A percentile compares a stretch with the other conserved stretches of the same genome.
Evolutionary conservation across 2,888 invertebrate genomes (phyloP).

Genomic region (Parelbella ahira): DNA sequence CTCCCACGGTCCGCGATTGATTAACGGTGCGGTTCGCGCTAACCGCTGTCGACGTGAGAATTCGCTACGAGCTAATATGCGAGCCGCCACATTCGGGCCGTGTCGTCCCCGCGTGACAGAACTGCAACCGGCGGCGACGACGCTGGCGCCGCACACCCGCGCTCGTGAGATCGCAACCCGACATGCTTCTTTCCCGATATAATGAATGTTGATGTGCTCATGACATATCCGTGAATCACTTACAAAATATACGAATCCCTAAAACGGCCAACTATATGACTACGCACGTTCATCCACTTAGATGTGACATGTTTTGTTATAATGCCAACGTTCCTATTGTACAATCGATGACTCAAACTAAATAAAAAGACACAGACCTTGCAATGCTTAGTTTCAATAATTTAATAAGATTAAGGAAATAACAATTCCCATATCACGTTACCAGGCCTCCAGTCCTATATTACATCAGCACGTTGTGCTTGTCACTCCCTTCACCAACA

Average conservation of each 20-base stretch:
- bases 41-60: slow-evolving; percentile 51
- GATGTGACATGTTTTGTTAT: too few species aligned
- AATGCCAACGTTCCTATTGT: too few species aligned
- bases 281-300: too few species aligned
- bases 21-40: slow-evolving; percentile 58
- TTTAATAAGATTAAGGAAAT: too few species aligned
- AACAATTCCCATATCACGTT: too few species aligned
- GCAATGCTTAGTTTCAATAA: too few species aligned
- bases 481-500: too few species aligned
- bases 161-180: slow-evolving; percentile 20
- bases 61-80: slow-evolving; percentile 45
- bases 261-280: not conserved
- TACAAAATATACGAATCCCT: slow-evolving; percentile 17
- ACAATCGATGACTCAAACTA: too few species aligned
- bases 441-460: too few species aligned
- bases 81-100: slow-evolving; percentile 45
- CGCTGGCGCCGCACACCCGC: slow-evolving; percentile 26
- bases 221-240: slow-evolving; percentile 21
- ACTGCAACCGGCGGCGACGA: slow-evolving; percentile 37
- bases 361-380: too few species aligned
- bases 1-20: slow-evolving; percentile 60
- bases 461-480: too few species aligned
- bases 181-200: slow-evolving; percentile 20
- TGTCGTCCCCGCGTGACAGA: slow-evolving; percentile 51
- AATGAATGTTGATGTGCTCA: slow-evolving; percentile 20